phyloP scores from a whole-genome alignment of 1,140 invertebrate genomes.

The Drosophila quadrilineata region DNA sequence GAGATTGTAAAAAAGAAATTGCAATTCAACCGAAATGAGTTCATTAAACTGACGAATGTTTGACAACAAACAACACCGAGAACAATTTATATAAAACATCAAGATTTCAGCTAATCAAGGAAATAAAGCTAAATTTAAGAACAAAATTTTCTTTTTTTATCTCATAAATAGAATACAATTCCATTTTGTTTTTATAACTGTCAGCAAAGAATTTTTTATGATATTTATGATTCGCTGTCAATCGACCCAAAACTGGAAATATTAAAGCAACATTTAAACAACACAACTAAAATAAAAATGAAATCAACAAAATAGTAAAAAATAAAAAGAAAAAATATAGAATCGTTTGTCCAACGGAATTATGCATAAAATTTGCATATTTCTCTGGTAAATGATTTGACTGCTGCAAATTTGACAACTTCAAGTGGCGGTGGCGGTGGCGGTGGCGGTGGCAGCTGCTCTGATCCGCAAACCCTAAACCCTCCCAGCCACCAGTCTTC shows the following conservation, averaged over 20 bases:
- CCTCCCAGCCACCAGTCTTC: neutral
- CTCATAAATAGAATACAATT: neutral
- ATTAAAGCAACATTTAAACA: conserved; percentile 21
- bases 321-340: neutral
- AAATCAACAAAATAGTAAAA: neutral
- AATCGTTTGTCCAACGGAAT: conserved; percentile 22
- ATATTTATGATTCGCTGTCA: too few species aligned
- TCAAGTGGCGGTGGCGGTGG: conserved; percentile 69
- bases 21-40: conserved; percentile 31
- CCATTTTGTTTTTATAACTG: too few species aligned
- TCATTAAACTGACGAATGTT: conserved; percentile 56
- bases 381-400: conserved; percentile 62
- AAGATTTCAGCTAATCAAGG: too few species aligned
- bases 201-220: too few species aligned
- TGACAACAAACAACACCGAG: neutral
- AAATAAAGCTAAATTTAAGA: too few species aligned
- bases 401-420: conserved; percentile 70
- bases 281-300: conserved; percentile 10
- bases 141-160: neutral
- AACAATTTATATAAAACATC: too few species aligned
- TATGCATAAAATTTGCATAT: conserved; percentile 60
- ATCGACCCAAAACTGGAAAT: conserved; percentile 12
- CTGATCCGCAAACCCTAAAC: neutral
- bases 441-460: conserved; percentile 62
- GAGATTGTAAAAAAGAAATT: conserved; percentile 22